phyloP scores from a whole-genome alignment of 1,140 invertebrate genomes.

The Plectus sambesii region DNA sequence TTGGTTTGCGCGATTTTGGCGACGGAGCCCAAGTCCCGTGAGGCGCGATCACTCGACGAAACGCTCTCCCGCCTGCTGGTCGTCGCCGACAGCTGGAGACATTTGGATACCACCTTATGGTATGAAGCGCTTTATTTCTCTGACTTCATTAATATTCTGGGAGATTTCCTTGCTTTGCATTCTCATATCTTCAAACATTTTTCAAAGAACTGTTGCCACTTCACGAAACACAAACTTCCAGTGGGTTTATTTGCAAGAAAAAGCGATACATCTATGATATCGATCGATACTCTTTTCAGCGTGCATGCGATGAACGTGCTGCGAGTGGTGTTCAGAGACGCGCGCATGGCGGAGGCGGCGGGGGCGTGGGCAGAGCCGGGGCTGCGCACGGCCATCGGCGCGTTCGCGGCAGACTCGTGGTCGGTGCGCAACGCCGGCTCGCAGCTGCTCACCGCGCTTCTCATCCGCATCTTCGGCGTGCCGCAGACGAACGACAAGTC shows the following conservation, averaged over 20 bases:
- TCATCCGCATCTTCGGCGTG: slow-evolving; percentile 32
- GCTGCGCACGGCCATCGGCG: slow-evolving; percentile 22
- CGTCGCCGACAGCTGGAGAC: slow-evolving; percentile 17
- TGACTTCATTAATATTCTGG: slow-evolving; percentile 26
- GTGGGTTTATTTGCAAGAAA: no score
- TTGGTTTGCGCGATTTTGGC: slow-evolving; percentile 26
- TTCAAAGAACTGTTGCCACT: no score
- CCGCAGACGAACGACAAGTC: slow-evolving; percentile 20
- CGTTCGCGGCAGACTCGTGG: slow-evolving; percentile 24
- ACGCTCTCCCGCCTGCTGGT: slow-evolving; percentile 20
- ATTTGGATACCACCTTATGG: no score
- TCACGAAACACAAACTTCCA: no score
- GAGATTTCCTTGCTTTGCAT: slow-evolving; percentile 7
- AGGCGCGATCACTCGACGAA: slow-evolving; percentile 15
- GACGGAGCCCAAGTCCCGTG: slow-evolving; percentile 21
- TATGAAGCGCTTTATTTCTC: no score
- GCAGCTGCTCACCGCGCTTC: slow-evolving; percentile 33
- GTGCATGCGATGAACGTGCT: slow-evolving; percentile 36
- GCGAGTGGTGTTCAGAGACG: slow-evolving; percentile 19
- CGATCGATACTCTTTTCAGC: slow-evolving; percentile 20
- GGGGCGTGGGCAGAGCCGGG: slow-evolving; percentile 19
- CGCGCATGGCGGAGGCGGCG: slow-evolving; percentile 19
- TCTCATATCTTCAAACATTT: not conserved
- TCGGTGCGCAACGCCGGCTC: slow-evolving; percentile 31
- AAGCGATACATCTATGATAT: no score